Percentiles rank a stretch among this genome's conserved stretches.
Conservation (phyloP, 2,113 vertebrate species). For the Syrmaticus mikado region DNA sequence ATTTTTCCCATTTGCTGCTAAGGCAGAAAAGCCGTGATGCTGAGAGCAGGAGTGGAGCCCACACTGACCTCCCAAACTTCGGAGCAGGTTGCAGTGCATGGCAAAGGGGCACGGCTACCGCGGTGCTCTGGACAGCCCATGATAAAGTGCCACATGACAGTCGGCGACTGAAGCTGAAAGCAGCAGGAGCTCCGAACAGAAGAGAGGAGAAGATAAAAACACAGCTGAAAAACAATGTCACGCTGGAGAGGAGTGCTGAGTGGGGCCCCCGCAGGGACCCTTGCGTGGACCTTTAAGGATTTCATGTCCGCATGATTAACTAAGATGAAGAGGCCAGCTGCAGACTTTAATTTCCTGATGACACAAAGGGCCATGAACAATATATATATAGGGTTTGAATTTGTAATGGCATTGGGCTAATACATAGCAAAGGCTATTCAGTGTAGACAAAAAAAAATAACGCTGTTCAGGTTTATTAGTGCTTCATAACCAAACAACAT, state of each 20-base stretch:
- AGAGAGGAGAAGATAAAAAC: conserved; percentile 71
- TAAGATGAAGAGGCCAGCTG: conserved; percentile 85
- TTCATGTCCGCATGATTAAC: conserved; percentile 83
- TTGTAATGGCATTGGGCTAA: conserved; percentile 69
- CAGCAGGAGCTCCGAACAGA: conserved; percentile 74
- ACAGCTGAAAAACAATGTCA: conserved; percentile 74
- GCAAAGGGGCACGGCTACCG: neutral
- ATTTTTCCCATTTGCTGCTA: neutral
- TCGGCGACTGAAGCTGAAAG: conserved; percentile 66
- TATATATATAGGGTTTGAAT: conserved; percentile 79
- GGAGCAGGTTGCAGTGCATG: neutral
- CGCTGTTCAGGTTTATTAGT: conserved; percentile 15
- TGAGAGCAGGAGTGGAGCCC: neutral
- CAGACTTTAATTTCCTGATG: conserved; percentile 85
- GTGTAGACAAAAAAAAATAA: neutral
- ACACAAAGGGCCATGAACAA: conserved; percentile 80
- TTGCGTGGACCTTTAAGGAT: conserved; percentile 76
- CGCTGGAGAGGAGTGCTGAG: conserved; percentile 68
- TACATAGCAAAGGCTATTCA: conserved; percentile 65
- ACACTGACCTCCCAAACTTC: neutral
- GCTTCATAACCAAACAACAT: neutral
- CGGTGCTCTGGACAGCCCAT: conserved; percentile 1
- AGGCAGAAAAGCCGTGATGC: neutral
- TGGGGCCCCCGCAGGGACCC: conserved; percentile 74
- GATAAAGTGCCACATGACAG: conserved; percentile 67